phyloP scores from a whole-genome alignment of 2,888 invertebrate genomes.

The Pimpla rufipes region DNA sequence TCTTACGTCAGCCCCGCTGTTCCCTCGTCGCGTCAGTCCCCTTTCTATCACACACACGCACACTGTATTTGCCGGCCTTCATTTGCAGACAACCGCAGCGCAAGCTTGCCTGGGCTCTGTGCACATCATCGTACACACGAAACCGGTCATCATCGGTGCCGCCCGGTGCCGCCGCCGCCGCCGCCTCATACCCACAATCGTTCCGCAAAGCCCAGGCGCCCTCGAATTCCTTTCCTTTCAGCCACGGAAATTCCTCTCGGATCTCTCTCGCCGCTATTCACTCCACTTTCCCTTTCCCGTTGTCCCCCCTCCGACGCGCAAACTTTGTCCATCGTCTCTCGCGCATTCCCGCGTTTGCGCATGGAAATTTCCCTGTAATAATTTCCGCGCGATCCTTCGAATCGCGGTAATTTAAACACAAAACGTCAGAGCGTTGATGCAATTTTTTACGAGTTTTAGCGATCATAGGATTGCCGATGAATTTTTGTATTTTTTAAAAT shows the following conservation, averaged over 20 bases:
- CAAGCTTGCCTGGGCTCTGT: slow-evolving; percentile 18
- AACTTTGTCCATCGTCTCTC: not conserved
- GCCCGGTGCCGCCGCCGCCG: not conserved
- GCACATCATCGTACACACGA: slow-evolving; percentile 32
- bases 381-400: too few species aligned
- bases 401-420: too few species aligned
- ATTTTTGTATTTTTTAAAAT: not conserved
- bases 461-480: too few species aligned
- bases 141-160: slow-evolving; percentile 59
- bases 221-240: slow-evolving; percentile 35
- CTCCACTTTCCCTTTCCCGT: slow-evolving; percentile 10
- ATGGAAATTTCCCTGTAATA: too few species aligned
- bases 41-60: slow-evolving; percentile 34
- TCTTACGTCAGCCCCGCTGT: slow-evolving; percentile 36
- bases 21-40: slow-evolving; percentile 3
- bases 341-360: not conserved
- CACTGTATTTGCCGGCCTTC: slow-evolving; percentile 59
- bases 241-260: slow-evolving; percentile 30
- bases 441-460: too few species aligned
- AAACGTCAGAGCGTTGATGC: too few species aligned
- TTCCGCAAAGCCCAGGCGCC: not conserved
- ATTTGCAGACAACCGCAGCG: slow-evolving; percentile 62
- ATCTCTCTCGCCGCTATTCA: slow-evolving; percentile 17
- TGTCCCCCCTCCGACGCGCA: not conserved
- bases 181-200: slow-evolving; percentile 40